Conservation (phyloP, 2,888 invertebrate genomes). For the Sesamia inferens region DNA sequence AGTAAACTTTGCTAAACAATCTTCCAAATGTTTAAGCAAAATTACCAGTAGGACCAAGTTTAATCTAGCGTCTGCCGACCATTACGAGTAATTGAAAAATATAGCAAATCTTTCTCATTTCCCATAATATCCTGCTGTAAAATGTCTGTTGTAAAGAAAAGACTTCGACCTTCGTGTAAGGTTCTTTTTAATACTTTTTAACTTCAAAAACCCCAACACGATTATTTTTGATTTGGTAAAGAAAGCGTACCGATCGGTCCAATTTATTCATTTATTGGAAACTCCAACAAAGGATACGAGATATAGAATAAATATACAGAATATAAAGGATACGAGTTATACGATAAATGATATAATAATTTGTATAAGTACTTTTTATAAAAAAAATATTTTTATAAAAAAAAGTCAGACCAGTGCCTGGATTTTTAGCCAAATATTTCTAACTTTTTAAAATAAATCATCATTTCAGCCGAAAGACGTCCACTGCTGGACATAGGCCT, state of each 20-base stretch:
- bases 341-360: too few species aligned
- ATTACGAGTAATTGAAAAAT: constrained; percentile 24
- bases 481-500: too few species aligned
- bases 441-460: too few species aligned
- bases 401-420: too few species aligned
- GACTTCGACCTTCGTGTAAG: background rate
- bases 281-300: too few species aligned
- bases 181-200: background rate
- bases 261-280: too few species aligned
- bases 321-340: too few species aligned
- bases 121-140: background rate
- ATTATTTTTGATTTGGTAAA: background rate
- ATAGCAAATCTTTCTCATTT: constrained; percentile 24
- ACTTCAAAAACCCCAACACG: background rate
- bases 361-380: too few species aligned
- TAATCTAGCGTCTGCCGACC: background rate
- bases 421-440: too few species aligned
- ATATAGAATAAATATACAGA: too few species aligned
- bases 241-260: background rate
- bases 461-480: too few species aligned
- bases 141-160: background rate
- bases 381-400: too few species aligned
- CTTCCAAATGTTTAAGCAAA: constrained; percentile 23
- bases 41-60: constrained; percentile 23
- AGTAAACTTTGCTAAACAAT: constrained; percentile 40